A percentile compares a stretch with the other conserved stretches of the same genome.
Conservation (phyloP, 53 echinoderm and acorn worm species). For the Stichopus horrens region DNA sequence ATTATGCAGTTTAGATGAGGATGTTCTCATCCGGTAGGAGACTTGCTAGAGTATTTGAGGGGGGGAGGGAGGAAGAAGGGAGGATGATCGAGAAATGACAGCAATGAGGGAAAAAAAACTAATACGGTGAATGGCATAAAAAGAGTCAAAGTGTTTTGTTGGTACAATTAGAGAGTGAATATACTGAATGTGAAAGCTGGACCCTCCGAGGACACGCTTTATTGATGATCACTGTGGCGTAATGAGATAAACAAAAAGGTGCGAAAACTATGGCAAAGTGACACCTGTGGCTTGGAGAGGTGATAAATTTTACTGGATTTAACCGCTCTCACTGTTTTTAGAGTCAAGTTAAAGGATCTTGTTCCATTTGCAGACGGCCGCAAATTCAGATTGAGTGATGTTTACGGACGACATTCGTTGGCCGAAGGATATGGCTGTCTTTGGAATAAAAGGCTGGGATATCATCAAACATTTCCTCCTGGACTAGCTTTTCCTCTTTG, state of each 20-base stretch:
- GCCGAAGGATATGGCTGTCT: constrained; percentile 1
- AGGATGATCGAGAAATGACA: neutral
- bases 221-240: constrained; percentile 7
- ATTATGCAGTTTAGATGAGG: no score
- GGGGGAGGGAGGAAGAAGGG: neutral
- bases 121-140: neutral
- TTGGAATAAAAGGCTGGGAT: neutral
- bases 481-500: neutral
- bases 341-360: constrained; percentile 29
- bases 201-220: neutral
- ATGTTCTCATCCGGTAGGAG: no score
- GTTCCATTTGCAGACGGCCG: constrained; percentile 31
- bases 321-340: neutral
- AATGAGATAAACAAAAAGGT: constrained; percentile 31
- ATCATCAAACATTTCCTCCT: constrained; percentile 1
- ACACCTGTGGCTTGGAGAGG: constrained; percentile 22
- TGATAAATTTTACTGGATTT: constrained; percentile 18
- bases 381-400: constrained; percentile 22
- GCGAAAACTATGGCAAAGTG: neutral
- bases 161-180: neutral
- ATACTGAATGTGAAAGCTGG: constrained; percentile 27
- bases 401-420: constrained; percentile 3
- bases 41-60: neutral
- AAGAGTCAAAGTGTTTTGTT: neutral
- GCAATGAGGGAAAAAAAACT: neutral